Percentiles rank a stretch among this genome's conserved stretches.
These are phyloP conservation scores for Tragulus kanchil DNA, from an alignment of 2,113 vertebrate species.

Conservation along the genomic window DNA sequence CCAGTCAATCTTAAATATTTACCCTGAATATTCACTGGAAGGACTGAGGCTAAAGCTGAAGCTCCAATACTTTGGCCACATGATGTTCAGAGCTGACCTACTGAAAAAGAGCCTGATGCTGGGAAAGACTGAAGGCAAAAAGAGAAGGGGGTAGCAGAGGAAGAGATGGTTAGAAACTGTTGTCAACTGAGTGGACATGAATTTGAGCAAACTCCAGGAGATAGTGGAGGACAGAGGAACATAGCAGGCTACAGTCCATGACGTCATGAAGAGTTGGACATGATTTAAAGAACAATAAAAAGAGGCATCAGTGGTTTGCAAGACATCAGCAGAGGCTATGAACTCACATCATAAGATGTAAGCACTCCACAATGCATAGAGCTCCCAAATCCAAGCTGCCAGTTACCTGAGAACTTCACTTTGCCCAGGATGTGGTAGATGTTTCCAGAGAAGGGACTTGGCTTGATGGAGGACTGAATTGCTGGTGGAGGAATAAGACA, in stretches of 20 bases:
- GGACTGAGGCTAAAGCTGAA: not conserved
- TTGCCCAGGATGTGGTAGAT: constrained; percentile 96
- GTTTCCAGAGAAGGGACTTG: constrained; percentile 94
- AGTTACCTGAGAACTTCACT: constrained; percentile 95
- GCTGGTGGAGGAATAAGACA: constrained; percentile 87
- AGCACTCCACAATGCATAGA: not conserved
- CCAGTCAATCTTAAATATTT: not conserved
- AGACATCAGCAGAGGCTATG: not conserved
- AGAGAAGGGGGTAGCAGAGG: not conserved
- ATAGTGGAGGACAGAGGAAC: not conserved
- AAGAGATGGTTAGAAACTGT: not conserved
- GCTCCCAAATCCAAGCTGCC: not conserved
- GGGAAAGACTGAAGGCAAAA: not conserved
- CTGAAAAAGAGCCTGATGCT: not conserved
- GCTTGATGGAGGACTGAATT: constrained; percentile 92
- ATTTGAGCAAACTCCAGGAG: not conserved
- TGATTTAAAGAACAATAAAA: not conserved
- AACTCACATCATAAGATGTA: not conserved
- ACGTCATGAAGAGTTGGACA: not conserved
- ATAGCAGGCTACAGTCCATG: not conserved
- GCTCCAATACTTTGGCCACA: not conserved
- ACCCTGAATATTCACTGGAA: not conserved
- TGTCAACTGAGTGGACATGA: not conserved
- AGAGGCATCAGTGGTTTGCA: not conserved
- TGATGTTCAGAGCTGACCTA: not conserved